Conservation (phyloP, 2,797 vertebrate genomes). For the Spondyliosoma cantharus region DNA sequence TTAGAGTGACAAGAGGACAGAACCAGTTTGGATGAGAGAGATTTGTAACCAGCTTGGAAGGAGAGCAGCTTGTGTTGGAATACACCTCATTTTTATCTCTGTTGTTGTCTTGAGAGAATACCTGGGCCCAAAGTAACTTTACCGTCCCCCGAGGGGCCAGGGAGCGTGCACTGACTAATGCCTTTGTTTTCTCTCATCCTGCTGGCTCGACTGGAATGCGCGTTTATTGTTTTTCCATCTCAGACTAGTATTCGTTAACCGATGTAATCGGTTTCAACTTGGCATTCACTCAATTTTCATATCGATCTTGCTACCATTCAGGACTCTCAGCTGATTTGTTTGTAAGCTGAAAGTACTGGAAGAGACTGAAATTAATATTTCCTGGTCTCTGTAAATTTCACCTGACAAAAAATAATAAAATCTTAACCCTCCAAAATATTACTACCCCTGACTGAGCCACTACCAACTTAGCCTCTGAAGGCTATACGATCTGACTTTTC, state of each 20-base stretch:
- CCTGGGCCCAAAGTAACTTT: not conserved
- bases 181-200: slow-evolving; percentile 11
- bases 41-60: not conserved
- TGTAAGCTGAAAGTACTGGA: not conserved
- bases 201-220: slow-evolving; percentile 38
- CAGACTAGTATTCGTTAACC: slow-evolving; percentile 1
- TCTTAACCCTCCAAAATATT: not conserved
- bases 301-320: not conserved
- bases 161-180: slow-evolving; percentile 2
- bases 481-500: not conserved
- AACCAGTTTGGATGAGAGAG: slow-evolving; percentile 21
- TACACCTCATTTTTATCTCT: not conserved
- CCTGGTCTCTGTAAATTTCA: not conserved
- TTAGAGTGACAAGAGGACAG: not conserved
- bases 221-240: slow-evolving; percentile 3
- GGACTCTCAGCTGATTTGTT: not conserved
- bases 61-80: not conserved
- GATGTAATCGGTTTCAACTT: not conserved
- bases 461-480: not conserved
- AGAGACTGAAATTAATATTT: not conserved
- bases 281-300: not conserved
- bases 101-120: slow-evolving; percentile 15
- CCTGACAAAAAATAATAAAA: not conserved
- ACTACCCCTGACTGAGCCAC: not conserved
- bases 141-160: not conserved